Percentiles rank a stretch among this genome's conserved stretches.
phyloP scores from a whole-genome alignment of 2,797 vertebrate genomes.

The Chiroxiphia lanceolata region DNA sequence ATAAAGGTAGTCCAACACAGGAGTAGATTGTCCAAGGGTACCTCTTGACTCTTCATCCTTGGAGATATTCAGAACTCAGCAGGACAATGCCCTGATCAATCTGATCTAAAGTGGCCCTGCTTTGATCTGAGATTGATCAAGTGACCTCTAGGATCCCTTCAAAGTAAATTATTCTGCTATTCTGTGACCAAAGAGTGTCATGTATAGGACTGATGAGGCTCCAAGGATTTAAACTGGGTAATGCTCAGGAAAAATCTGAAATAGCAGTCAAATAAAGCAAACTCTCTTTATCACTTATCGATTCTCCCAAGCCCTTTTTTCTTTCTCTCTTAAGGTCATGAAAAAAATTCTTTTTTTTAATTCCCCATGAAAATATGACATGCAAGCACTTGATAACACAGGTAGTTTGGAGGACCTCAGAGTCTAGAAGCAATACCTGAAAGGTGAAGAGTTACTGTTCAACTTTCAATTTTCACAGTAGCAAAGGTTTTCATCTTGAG shows the following conservation, averaged over 20 bases:
- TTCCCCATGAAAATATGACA: not conserved
- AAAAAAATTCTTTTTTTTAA: not conserved
- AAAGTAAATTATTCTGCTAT: not conserved
- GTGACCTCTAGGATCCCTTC: not conserved
- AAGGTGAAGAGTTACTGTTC: not conserved
- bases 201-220: not conserved
- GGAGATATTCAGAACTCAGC: not conserved
- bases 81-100: not conserved
- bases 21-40: not conserved
- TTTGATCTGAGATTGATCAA: not conserved
- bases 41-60: not conserved
- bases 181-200: not conserved
- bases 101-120: not conserved
- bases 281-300: not conserved
- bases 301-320: not conserved
- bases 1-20: not conserved
- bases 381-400: not conserved
- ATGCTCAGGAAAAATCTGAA: not conserved
- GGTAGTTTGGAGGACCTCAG: not conserved
- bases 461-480: not conserved
- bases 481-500: not conserved
- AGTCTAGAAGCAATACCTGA: not conserved
- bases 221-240: not conserved
- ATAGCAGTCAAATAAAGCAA: not conserved
- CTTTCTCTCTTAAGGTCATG: not conserved